Conservation (phyloP, 2,888 invertebrate species). For the Drosophila mettleri region DNA sequence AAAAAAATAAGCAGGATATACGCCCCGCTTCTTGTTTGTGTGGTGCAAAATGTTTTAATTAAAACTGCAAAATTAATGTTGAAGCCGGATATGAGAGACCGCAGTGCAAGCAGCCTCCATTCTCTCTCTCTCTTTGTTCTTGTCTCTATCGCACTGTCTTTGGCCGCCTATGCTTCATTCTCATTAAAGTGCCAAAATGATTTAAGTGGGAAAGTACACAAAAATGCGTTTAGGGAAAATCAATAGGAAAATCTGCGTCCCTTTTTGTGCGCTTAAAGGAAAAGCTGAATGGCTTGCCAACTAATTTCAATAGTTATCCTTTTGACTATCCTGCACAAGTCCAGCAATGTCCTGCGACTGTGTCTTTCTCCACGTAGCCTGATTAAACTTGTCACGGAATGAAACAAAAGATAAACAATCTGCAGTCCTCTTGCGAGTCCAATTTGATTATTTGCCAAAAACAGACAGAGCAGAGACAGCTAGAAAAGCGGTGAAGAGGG, state of each 20-base stretch:
- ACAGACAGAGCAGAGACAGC: slow-evolving; percentile 50
- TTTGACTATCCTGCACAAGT: slow-evolving; percentile 48
- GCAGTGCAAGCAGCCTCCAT: background rate
- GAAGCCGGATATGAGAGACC: slow-evolving; percentile 48
- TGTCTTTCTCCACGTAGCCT: slow-evolving; percentile 53
- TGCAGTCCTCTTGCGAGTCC: slow-evolving; percentile 45
- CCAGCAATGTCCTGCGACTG: slow-evolving; percentile 9
- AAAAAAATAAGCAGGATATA: slow-evolving; percentile 29
- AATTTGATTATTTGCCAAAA: slow-evolving; percentile 78
- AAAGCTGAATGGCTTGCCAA: slow-evolving; percentile 52
- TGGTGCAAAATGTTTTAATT: slow-evolving; percentile 70
- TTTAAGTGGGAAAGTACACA: slow-evolving; percentile 47
- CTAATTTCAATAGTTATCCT: slow-evolving; percentile 80
- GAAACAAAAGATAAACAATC: slow-evolving; percentile 79
- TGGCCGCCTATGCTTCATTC: background rate
- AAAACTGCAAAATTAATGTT: slow-evolving; percentile 79
- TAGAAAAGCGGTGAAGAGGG: background rate
- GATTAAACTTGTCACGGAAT: slow-evolving; percentile 76
- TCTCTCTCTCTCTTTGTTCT: background rate
- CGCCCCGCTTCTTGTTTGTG: slow-evolving; percentile 15
- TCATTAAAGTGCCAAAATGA: slow-evolving; percentile 76
- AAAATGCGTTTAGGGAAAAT: slow-evolving; percentile 48
- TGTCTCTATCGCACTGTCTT: no score
- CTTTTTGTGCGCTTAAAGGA: slow-evolving; percentile 13
- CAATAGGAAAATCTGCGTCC: slow-evolving; percentile 48